Evolutionary conservation across 2,113 vertebrate genomes (phyloP).

Genomic region (Aplodontia rufa): DNA sequence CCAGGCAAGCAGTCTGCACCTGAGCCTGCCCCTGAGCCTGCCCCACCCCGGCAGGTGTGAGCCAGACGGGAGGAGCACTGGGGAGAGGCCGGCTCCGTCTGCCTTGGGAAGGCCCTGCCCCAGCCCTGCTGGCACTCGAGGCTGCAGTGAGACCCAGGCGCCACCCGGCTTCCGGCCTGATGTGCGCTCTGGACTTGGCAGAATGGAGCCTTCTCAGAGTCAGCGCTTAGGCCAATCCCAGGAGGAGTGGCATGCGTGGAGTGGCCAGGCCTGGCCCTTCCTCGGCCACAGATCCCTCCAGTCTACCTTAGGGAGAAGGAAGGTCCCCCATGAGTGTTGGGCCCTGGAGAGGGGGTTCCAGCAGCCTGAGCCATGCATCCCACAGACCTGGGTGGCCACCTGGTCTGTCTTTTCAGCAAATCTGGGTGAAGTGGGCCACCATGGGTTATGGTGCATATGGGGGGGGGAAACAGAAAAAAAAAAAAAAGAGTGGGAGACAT

Average conservation of each 20-base stretch:
- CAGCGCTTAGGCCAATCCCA: neutral
- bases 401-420: neutral
- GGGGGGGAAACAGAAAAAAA: neutral
- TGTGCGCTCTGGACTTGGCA: neutral
- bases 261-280: neutral
- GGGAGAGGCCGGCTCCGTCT: neutral
- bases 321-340: neutral
- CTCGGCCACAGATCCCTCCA: too few relatives aligned
- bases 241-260: neutral
- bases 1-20: neutral
- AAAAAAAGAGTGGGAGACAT: neutral
- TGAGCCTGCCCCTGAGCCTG: neutral
- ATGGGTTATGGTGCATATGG: too few relatives aligned
- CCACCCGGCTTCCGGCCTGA: neutral
- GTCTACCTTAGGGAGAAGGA: too few relatives aligned
- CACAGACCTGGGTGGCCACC: too few relatives aligned
- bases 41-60: neutral
- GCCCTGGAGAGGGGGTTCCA: neutral
- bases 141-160: too few relatives aligned
- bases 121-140: accelerated
- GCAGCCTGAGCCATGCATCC: neutral
- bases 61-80: neutral
- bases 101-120: neutral
- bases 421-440: neutral
- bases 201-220: neutral